Evolutionary conservation across 2,888 invertebrate genomes (phyloP), one percentile per base, ranked within the genome.

Genomic region (Neoscelio sp.): DNA sequence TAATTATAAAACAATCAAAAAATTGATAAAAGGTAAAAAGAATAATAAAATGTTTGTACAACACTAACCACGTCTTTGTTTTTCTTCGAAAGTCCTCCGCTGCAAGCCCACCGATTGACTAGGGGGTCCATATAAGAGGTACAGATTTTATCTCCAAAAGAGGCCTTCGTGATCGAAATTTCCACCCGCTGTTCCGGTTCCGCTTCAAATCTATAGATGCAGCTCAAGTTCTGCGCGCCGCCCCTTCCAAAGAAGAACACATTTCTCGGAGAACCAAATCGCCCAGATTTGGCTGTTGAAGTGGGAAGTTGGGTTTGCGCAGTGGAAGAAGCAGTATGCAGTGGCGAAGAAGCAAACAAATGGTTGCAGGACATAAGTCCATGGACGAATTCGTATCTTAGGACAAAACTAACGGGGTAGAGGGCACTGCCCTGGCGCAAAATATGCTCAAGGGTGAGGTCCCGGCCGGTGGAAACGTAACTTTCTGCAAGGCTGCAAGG

Each of bases 231-330:
- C 86, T 94, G 93, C 13, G 95, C 93, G 0, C 96, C 96, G 8
- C 96, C 96, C 83, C 96, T 92, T 1, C 96, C 96, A 86, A 95
- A 96, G 86, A 95, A 94, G 91, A 96, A 96, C 60, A 96, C 95
- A 83, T 95, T 96, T 84, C 94, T 93, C 4, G 96, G 96, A 20
- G 96, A 95, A 87, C 94, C 93, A 88, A 96, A 95, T 84, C 92
- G 91, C 10, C 95, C 94, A 8, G 92, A 74, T 12, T 87, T 87
- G 13, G 81, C 77, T 0, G 80, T 76, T 2, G 70, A 70, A 5
- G 73, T 35, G 4, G 77, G 79, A 0, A 71, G n/a, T 10, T 82
- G 77, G 64, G 65, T 35, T 1, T 42, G 17, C 3, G 80, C 54
- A 2, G 64, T 54, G 10, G 74, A 64, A n/a, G n/a, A n/a, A n/a